Base-by-base conservation (phyloP, 1,140 invertebrate species). In the Olivierus martensii region DNA sequence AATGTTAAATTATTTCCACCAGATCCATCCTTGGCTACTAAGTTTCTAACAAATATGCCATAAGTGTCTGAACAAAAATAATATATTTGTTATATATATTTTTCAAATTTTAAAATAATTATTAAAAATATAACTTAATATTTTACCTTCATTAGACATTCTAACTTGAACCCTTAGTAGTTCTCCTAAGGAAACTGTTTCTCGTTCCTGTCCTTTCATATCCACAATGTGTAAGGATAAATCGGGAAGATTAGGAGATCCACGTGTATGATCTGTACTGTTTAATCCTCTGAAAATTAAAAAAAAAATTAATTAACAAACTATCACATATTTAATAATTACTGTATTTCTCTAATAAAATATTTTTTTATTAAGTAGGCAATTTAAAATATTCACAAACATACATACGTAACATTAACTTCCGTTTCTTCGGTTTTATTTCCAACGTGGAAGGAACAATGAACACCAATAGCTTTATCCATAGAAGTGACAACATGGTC, bases 31-130 rank as follows among this genome's bases (percentile, higher is more conserved):
- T 91, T 87, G 37, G 89, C 89, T 28, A 93, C 86, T 57, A 93
- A 71, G 68, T 92, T 87, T 49, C 88, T 77, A 3, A 93, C 87
- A 66, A 93, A 92, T 58, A 93, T 92, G 69, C 92, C 88, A 71
- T 89, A 94, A 1, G 89, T 61, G 19, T 58, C 56, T 58, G 28
- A 17, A 12, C 3, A 17, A 28, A 28, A 1, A 28, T 9, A 28
- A 6, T 1, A 28, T 28, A n/a, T n/a, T n/a, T n/a, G n/a, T n/a
- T n/a, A n/a, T n/a, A n/a, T n/a, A n/a, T 28, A 28, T 28, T 28
- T n/a, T 28, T 28, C 28, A 28, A 2, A 28, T 28, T 28, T 6
- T 43, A 43, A 17, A 5, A 43, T 43, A 43, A 17, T 6, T 18
- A 18, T 5, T 43, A 43, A 43, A 43, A 5, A 43, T 5, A 17